phyloP scores from a whole-genome alignment of 2,113 vertebrate genomes.

The Sander vitreus region DNA sequence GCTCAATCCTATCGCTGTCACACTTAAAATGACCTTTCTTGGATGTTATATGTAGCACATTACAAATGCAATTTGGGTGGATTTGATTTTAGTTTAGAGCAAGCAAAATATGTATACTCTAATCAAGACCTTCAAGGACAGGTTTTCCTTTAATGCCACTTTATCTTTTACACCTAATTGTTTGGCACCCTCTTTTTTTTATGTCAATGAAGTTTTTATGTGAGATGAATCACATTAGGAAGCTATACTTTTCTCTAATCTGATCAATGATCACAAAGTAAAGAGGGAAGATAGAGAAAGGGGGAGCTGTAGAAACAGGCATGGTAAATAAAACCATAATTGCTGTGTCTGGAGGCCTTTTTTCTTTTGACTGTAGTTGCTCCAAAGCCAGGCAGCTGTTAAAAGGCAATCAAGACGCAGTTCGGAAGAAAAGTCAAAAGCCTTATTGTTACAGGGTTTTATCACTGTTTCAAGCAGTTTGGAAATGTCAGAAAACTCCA shows the following conservation, averaged over 20 bases:
- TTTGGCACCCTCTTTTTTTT: conserved; percentile 22
- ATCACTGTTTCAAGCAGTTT: conserved; percentile 69
- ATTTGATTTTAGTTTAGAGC: conserved; percentile 38
- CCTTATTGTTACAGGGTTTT: conserved; percentile 80
- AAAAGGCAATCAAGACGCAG: conserved; percentile 73
- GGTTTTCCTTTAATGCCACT: conserved; percentile 33
- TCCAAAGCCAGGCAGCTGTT: conserved; percentile 80
- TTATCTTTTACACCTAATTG: conserved; percentile 54
- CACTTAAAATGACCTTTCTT: conserved; percentile 14
- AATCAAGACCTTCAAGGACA: conserved; percentile 3
- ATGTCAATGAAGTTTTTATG: conserved; percentile 43
- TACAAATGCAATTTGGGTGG: background rate
- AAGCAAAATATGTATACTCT: conserved; percentile 17
- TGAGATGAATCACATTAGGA: conserved; percentile 47
- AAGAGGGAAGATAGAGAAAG: conserved; percentile 34
- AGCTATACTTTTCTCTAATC: conserved; percentile 51
- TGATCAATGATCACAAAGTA: conserved; percentile 68
- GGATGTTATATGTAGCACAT: conserved; percentile 7
- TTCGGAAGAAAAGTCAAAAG: conserved; percentile 76
- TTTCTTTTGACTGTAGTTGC: conserved; percentile 71
- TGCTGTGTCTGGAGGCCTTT: conserved; percentile 78
- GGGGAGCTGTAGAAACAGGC: conserved; percentile 51
- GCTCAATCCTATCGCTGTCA: conserved; percentile 17
- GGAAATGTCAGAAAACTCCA: conserved; percentile 73
- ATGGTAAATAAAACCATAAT: conserved; percentile 83